Evolutionary conservation across 2,797 vertebrate genomes (phyloP).

Genomic region (Eptatretus atami): DNA sequence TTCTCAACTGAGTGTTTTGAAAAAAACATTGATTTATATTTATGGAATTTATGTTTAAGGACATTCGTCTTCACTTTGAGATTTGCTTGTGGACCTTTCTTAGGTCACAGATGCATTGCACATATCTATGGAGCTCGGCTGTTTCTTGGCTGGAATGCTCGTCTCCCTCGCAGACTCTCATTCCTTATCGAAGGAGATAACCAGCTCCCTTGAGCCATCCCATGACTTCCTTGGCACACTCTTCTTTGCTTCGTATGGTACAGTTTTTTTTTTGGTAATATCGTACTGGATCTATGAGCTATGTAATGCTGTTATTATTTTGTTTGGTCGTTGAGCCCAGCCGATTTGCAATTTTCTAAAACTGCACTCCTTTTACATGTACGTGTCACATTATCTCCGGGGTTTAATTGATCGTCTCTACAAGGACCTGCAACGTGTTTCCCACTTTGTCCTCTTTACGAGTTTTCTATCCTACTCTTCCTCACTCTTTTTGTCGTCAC

Average conservation of each 20-base stretch:
- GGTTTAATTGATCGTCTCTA: conserved; percentile 8
- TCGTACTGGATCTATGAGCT: neutral
- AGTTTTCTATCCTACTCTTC: conserved; percentile 53
- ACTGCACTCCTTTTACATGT: too few species aligned
- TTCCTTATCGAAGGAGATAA: conserved; percentile 49
- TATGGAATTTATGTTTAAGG: neutral
- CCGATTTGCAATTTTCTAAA: too few species aligned
- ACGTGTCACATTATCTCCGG: too few species aligned
- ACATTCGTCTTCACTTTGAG: neutral
- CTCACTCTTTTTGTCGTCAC: conserved; percentile 55
- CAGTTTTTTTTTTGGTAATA: neutral
- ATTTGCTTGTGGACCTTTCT: conserved; percentile 7
- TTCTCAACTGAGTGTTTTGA: too few species aligned
- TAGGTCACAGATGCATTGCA: conserved; percentile 62
- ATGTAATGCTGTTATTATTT: neutral
- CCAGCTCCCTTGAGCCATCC: conserved; percentile 54
- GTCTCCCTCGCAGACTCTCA: conserved; percentile 78
- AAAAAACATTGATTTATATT: too few species aligned
- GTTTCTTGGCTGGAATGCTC: conserved; percentile 65
- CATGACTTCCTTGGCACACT: conserved; percentile 83
- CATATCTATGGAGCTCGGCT: conserved; percentile 87
- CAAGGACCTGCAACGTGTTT: conserved; percentile 86
- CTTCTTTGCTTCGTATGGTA: conserved; percentile 89
- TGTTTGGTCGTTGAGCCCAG: neutral
- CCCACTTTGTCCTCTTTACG: conserved; percentile 87